A percentile compares a stretch with the other conserved stretches of the same genome.
Evolutionary conservation across 2,113 vertebrate genomes (phyloP).

Genomic region (Sceloporus tristichus): DNA sequence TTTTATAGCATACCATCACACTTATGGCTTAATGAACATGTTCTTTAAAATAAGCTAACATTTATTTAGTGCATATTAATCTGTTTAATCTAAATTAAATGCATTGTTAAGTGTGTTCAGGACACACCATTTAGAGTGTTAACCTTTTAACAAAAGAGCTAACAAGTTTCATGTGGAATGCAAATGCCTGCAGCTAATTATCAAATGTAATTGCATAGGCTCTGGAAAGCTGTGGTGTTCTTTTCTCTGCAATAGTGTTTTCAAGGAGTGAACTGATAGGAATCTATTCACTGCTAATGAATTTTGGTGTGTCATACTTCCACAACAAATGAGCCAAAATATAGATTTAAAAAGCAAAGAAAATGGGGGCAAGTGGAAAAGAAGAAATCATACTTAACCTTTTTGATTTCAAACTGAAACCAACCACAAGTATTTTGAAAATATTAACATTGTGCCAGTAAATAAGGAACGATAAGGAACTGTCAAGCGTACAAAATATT

Average conservation of each 20-base stretch:
- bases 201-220: conserved; percentile 29
- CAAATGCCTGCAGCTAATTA: neutral
- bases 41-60: conserved; percentile 34
- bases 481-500: conserved; percentile 27
- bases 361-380: neutral
- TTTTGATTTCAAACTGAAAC: conserved; percentile 15
- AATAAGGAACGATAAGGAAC: neutral
- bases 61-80: conserved; percentile 38
- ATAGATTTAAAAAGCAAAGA: conserved; percentile 12
- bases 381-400: neutral
- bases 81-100: conserved; percentile 33
- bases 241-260: neutral
- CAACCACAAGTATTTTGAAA: neutral
- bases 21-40: conserved; percentile 27
- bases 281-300: neutral
- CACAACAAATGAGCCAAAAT: conserved; percentile 27
- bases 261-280: neutral
- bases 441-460: neutral
- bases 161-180: neutral
- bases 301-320: conserved; percentile 5
- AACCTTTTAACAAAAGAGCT: conserved; percentile 34
- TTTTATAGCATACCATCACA: neutral
- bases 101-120: conserved; percentile 36
- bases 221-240: neutral
- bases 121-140: conserved; percentile 31